phyloP scores from a whole-genome alignment of 2,888 invertebrate species.

The Peribatodes rhomboidaria region DNA sequence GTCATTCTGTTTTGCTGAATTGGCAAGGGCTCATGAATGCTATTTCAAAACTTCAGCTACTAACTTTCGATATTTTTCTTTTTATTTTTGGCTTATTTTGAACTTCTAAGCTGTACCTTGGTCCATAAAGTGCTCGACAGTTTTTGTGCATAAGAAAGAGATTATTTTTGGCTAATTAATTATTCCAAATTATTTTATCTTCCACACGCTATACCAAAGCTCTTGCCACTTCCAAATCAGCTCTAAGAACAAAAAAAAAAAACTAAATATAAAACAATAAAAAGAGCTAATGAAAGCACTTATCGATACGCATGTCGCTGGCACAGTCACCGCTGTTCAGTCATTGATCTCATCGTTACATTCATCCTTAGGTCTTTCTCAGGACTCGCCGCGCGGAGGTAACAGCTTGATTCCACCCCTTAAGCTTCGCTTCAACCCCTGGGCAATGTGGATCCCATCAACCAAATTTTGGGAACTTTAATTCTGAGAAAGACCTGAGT shows the following conservation, averaged over 20 bases:
- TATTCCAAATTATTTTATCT: too few species aligned
- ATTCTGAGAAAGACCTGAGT: constrained; percentile 86
- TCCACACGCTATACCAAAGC: constrained; percentile 28
- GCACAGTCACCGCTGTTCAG: constrained; percentile 72
- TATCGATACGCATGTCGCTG: constrained; percentile 77
- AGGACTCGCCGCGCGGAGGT: constrained; percentile 83
- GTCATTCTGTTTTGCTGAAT: constrained; percentile 39
- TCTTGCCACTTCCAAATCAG: constrained; percentile 42
- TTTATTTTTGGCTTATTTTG: too few species aligned
- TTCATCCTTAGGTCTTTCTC: constrained; percentile 87
- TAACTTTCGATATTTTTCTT: neutral
- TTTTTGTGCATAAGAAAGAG: neutral
- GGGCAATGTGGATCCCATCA: constrained; percentile 73
- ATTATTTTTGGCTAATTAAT: neutral
- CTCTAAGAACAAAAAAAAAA: constrained; percentile 31
- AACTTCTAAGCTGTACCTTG: neutral
- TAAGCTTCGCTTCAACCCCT: constrained; percentile 79
- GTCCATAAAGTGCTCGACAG: too few species aligned
- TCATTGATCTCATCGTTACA: constrained; percentile 82
- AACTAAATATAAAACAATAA: constrained; percentile 18
- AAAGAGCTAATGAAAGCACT: constrained; percentile 59
- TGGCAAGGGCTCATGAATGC: constrained; percentile 32
- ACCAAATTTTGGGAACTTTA: constrained; percentile 82
- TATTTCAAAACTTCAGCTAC: neutral
- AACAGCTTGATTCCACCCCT: constrained; percentile 77